Percentiles rank a stretch among this genome's conserved stretches.
These are phyloP conservation scores for Spodoptera frugiperda DNA, from an alignment of 1,140 invertebrate species.

Conservation along the genomic window DNA sequence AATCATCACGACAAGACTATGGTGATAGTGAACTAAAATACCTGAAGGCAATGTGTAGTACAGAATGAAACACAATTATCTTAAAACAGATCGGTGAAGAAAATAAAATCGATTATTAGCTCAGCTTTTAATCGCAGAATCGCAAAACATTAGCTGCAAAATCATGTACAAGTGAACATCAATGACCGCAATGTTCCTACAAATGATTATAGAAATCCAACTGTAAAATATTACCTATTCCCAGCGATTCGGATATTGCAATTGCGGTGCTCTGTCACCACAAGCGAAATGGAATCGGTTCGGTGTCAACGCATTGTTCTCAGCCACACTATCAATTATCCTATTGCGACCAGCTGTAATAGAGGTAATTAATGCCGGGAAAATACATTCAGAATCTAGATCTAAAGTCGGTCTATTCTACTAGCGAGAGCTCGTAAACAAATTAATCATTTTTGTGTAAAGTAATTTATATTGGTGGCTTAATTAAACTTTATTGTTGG, in stretches of 20 bases:
- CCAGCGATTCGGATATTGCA: slow-evolving; percentile 33
- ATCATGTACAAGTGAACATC: neutral
- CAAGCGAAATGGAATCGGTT: slow-evolving; percentile 50
- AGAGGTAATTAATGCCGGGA: slow-evolving; percentile 21
- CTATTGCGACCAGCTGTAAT: slow-evolving; percentile 37
- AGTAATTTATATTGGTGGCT: too few relatives aligned
- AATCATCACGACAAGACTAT: neutral
- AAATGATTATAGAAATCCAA: slow-evolving; percentile 24
- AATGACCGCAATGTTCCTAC: neutral
- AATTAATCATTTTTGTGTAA: too few relatives aligned
- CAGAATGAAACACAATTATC: too few relatives aligned
- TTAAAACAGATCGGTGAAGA: too few relatives aligned
- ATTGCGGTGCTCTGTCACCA: slow-evolving; percentile 32
- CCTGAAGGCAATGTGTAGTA: too few relatives aligned
- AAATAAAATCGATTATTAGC: too few relatives aligned
- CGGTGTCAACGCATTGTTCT: slow-evolving; percentile 49
- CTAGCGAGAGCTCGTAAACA: too few relatives aligned
- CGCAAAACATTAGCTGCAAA: neutral
- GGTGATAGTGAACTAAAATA: too few relatives aligned
- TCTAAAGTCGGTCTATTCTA: neutral
- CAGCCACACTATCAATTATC: slow-evolving; percentile 49
- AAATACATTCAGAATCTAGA: neutral
- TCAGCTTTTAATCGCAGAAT: neutral
- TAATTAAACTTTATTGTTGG: too few relatives aligned
- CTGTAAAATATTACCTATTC: slow-evolving; percentile 16